These are phyloP conservation scores for Neelides folsomi DNA, from an alignment of 2,888 invertebrate species.

Conservation along the genomic window DNA sequence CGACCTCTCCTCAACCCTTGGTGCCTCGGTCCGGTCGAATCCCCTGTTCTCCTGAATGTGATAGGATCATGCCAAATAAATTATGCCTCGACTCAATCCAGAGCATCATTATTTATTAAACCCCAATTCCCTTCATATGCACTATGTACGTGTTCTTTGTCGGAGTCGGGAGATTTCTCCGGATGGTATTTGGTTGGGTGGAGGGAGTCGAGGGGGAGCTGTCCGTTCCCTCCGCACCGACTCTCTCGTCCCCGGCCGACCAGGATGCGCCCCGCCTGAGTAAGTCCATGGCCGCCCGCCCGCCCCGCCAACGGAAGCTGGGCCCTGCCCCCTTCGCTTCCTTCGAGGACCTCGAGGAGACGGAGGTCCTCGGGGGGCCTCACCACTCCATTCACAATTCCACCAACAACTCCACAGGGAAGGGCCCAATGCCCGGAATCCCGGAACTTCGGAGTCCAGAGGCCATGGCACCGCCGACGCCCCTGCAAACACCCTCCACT, in stretches of 20 bases:
- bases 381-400: no score
- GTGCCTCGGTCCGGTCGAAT: constrained; percentile 35
- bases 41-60: constrained; percentile 15
- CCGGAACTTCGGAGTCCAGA: constrained; percentile 45
- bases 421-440: constrained; percentile 39
- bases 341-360: constrained; percentile 73
- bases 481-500: constrained; percentile 53
- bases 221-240: no score
- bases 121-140: no score
- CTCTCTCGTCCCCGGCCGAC: no score
- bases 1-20: constrained; percentile 52
- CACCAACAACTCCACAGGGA: no score
- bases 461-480: constrained; percentile 35
- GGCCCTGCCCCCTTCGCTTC: constrained; percentile 89
- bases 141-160: no score
- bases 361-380: constrained; percentile 1
- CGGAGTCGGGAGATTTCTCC: no score
- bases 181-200: no score
- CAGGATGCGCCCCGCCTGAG: constrained; percentile 15
- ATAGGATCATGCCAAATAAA: no score
- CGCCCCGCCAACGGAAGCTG: constrained; percentile 50
- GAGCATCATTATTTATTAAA: no score
- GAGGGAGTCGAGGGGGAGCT: no score
- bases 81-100: no score
- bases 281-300: constrained; percentile 23